phyloP scores from a whole-genome alignment of 2,113 vertebrate genomes.

The Corythaeola cristata region DNA sequence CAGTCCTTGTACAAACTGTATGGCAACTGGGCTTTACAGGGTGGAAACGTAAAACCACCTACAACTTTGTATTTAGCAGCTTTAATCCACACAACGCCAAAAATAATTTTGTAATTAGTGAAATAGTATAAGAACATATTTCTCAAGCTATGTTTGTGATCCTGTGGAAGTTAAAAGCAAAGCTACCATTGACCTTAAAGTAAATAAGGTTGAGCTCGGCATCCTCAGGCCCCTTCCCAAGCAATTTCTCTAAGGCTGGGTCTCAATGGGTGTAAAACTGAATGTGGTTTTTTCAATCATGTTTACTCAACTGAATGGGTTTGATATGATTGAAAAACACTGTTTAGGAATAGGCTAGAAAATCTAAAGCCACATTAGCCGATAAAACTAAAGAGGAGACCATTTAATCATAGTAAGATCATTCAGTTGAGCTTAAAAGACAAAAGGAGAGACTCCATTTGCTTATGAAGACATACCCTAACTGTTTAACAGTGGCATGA shows the following conservation, averaged over 20 bases:
- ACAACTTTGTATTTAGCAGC: not conserved
- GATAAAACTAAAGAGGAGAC: not conserved
- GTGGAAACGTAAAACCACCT: not conserved
- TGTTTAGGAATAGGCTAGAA: not conserved
- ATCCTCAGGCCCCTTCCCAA: not conserved
- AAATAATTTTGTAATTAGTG: constrained; percentile 72
- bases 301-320: not conserved
- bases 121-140: constrained; percentile 31
- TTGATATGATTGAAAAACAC: not conserved
- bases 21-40: not conserved
- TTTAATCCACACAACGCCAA: constrained; percentile 28
- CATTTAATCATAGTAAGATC: not conserved
- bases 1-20: not conserved
- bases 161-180: not conserved
- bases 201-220: not conserved
- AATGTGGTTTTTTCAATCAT: not conserved
- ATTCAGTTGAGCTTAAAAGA: not conserved
- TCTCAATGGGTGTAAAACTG: not conserved
- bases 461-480: not conserved
- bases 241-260: not conserved
- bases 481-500: not conserved
- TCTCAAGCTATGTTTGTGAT: not conserved
- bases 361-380: not conserved
- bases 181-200: not conserved
- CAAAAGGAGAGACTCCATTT: not conserved